Percentiles rank a stretch among this genome's conserved stretches.
phyloP scores from a whole-genome alignment of 2,797 vertebrate genomes.

The Sparidentex hasta region DNA sequence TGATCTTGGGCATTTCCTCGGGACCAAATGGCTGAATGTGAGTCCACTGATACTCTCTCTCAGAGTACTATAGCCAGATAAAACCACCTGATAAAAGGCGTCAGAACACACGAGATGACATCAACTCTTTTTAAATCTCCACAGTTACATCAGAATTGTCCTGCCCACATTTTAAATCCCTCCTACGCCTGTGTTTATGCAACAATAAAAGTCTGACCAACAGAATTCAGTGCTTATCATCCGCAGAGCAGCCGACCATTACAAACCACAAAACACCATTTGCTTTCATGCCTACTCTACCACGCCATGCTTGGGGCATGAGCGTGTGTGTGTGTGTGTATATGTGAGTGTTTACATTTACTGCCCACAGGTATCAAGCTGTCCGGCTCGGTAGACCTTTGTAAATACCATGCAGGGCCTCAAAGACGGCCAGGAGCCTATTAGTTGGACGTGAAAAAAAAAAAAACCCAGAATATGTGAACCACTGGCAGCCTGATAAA shows the following conservation, averaged over 20 bases:
- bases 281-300: slow-evolving; percentile 17
- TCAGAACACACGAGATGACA: too few species aligned
- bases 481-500: slow-evolving; percentile 51
- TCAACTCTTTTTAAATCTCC: too few species aligned
- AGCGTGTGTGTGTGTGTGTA: slow-evolving; percentile 21
- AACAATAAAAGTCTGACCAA: not conserved
- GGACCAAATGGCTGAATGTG: too few species aligned
- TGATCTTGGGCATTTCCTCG: too few species aligned
- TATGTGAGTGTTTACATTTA: slow-evolving; percentile 29
- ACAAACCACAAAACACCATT: slow-evolving; percentile 49
- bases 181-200: not conserved
- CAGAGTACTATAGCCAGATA: too few species aligned
- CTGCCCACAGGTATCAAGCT: slow-evolving; percentile 62
- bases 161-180: too few species aligned
- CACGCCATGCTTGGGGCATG: slow-evolving; percentile 28
- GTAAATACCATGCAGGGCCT: slow-evolving; percentile 67
- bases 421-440: slow-evolving; percentile 59
- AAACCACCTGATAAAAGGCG: too few species aligned
- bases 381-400: slow-evolving; percentile 63
- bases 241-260: slow-evolving; percentile 36
- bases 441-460: slow-evolving; percentile 68
- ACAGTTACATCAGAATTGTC: too few species aligned
- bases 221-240: slow-evolving; percentile 9
- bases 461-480: slow-evolving; percentile 61
- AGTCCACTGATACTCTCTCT: too few species aligned